Evolutionary conservation across 2,113 vertebrate genomes (phyloP), one percentile per base, ranked within the genome.

Genomic region (Eleginops maclovinus): DNA sequence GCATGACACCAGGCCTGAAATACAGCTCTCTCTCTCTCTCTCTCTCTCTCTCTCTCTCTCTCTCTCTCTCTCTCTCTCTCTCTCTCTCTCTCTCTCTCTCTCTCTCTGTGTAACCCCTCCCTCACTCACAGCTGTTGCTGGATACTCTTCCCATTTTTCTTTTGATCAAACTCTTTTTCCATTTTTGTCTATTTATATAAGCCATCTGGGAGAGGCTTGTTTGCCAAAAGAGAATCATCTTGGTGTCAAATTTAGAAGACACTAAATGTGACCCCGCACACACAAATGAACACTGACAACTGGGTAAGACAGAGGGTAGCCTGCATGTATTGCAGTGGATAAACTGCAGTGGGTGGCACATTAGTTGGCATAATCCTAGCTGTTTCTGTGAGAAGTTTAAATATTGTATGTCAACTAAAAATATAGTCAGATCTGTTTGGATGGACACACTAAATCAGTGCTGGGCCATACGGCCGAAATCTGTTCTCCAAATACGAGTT

Each of bases 1-100:
- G 90, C 91, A 86, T 24, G 84, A 87, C 81, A 84, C 78, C 77
- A 55, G 86, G 78, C 80, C 87, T 90, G 86, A 92, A 92, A 91
- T 93, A 93, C 85, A 87, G 88, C 74, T 60, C 80, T 65, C 77
- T 31, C 80, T 53, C 58, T 64, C 83, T 64, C 79, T 44, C 71
- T 17, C 59, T 65, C 83, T 70, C 82, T 44, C 74, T 60, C 80
- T 65, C 77, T 31, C 80, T 56, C 54, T 64, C 83, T 64, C 79
- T 49, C 71, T 17, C 59, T 65, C 83, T 70, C 82, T 44, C 74
- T 60, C 77, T 65, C 77, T 31, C 80, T 56, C 58, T 64, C 83
- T 64, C 79, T 49, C 71, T 17, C 81, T 58, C 59, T 62, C 83
- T 66, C 81, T 49, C 73, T n/a, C 81, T 58, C 59, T 59, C 81